phyloP scores from a whole-genome alignment of 2,888 invertebrate genomes.

The Lithophane leautieri region DNA sequence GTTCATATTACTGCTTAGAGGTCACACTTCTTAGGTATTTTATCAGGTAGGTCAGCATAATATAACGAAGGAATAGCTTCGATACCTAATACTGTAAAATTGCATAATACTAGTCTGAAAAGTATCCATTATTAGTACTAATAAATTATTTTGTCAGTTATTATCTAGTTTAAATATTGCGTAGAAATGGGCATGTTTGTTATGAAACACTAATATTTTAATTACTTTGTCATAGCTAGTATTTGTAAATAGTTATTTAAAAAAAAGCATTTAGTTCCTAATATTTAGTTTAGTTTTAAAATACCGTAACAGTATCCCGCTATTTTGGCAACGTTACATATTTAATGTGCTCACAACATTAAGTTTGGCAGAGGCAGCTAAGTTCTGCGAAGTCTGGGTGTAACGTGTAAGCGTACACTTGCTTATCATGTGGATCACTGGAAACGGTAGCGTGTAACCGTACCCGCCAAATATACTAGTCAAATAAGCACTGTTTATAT shows the following conservation, averaged over 20 bases:
- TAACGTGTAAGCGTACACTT: constrained; percentile 62
- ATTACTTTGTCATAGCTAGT: no score
- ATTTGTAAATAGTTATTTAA: not conserved
- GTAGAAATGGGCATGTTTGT: no score
- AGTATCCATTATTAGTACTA: not conserved
- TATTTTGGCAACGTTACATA: constrained; percentile 56
- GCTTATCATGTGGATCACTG: constrained; percentile 74
- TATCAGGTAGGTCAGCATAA: constrained; percentile 10
- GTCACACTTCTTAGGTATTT: not conserved
- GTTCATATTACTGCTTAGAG: constrained; percentile 15
- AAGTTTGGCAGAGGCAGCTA: constrained; percentile 56
- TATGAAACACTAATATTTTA: no score
- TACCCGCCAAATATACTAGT: constrained; percentile 69
- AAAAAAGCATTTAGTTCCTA: not conserved
- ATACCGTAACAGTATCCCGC: constrained; percentile 50
- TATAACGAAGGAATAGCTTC: constrained; percentile 1
- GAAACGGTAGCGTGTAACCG: constrained; percentile 82
- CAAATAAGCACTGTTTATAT: constrained; percentile 79
- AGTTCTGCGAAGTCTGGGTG: constrained; percentile 64
- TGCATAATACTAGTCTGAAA: not conserved
- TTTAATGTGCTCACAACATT: constrained; percentile 46
- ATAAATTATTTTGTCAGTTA: not conserved
- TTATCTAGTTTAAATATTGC: no score
- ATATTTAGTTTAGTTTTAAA: constrained; percentile 18
- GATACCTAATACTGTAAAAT: not conserved